phyloP scores from a whole-genome alignment of 2,888 invertebrate genomes.

The Nomada goodeniana region DNA sequence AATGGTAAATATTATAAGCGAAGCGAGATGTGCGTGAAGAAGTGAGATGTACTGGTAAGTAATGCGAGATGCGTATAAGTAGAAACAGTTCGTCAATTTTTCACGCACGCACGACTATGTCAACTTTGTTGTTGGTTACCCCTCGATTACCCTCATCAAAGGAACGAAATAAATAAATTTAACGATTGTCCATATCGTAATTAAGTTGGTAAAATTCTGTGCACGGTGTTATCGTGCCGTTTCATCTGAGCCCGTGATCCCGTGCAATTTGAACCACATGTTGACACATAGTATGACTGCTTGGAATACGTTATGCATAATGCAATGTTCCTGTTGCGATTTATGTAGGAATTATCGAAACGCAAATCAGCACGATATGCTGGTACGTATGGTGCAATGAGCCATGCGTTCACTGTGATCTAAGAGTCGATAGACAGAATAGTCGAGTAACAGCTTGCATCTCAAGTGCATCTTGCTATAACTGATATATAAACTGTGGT shows the following conservation, averaged over 20 bases:
- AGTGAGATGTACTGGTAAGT: not conserved
- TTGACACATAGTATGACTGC: not conserved
- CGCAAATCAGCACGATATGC: not conserved
- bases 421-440: constrained; percentile 14
- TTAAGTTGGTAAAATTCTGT: not conserved
- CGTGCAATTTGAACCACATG: not conserved
- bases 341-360: constrained; percentile 13
- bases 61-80: not conserved
- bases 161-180: too few species aligned
- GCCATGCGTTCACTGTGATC: not conserved
- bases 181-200: not conserved
- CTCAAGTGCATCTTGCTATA: not conserved
- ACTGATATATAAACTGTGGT: not conserved
- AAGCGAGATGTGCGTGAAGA: not conserved
- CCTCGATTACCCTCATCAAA: too few species aligned
- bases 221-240: not conserved
- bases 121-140: too few species aligned
- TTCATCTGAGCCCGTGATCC: too few species aligned
- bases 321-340: constrained; percentile 12
- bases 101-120: too few species aligned
- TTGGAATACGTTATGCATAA: constrained; percentile 7
- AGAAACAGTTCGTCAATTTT: not conserved
- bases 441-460: not conserved
- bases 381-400: constrained; percentile 3
- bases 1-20: not conserved